Base-by-base conservation (phyloP, 2,888 invertebrate species). In the Eilema caniola region DNA sequence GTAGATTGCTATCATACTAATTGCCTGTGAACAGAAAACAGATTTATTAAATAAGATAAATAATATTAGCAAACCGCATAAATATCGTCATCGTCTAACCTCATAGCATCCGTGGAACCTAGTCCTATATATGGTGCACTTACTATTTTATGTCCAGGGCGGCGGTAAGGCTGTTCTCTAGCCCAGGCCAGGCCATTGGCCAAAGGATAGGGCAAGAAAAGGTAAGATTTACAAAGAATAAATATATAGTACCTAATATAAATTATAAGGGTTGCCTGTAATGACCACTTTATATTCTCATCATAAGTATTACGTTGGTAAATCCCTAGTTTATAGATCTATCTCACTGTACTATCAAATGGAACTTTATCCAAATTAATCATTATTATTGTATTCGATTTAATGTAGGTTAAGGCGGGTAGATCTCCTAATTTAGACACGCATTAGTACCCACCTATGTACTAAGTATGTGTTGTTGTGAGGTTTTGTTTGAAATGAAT, bases 1-100 rank as follows among this genome's bases (percentile, higher is more conserved):
- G 85, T 97, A 97, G 70, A 97, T 96, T 2, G 97, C 96, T 64
- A 97, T 96, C 85, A 96, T 97, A 75, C 96, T 95, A 64, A 96
- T 88, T 70, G 96, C 96, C 97, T 97, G 93, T 73, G 95, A 86
- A 78, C 62, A 70, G 70, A 65, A 62, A 60, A 62, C n/a, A 41
- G 11, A 20, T 20, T 24, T 33, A 24, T 24, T 25, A 47, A 20
- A 5, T 0, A 37, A 37, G 0, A 1, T 3, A 12, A 37, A 12
- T 37, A 12, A 37, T 7, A 37, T 37, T 37, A 37, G 33, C 12
- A 11, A 37, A 12, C 33, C 33, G 12, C 33, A 1, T 37, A 37
- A 4, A 28, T 33, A 33, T 33, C 31, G 8, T 33, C 31, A 33
- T 28, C 28, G 5, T 28, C 2, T 33, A 33, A 8, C 31, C n/a